Percentiles rank a stretch among this genome's conserved stretches.
These are phyloP conservation scores for Vipera ursinii DNA, from an alignment of 2,797 vertebrate genomes.

Conservation along the genomic window DNA sequence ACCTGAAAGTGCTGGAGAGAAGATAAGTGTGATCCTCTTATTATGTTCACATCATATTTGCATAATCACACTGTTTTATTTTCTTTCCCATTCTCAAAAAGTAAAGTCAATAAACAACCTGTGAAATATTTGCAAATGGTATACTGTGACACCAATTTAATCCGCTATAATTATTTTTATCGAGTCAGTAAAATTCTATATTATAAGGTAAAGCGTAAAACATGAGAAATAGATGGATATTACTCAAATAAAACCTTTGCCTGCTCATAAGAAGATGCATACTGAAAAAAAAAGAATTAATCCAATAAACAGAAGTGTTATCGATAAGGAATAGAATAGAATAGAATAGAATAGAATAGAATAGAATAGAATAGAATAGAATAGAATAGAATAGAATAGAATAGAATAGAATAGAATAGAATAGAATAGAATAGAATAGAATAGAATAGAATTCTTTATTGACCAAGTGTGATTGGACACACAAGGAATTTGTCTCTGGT, in stretches of 20 bases:
- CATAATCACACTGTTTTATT: conserved; percentile 58
- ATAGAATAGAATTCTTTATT: too few species aligned
- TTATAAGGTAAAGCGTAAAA: conserved; percentile 16
- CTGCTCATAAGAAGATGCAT: neutral
- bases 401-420: too few species aligned
- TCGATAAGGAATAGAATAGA: too few species aligned
- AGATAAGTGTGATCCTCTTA: conserved; percentile 44
- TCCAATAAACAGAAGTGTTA: neutral
- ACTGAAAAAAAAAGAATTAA: neutral
- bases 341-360: too few species aligned
- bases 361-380: too few species aligned
- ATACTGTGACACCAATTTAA: conserved; percentile 30
- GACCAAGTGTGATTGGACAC: too few species aligned
- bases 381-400: too few species aligned
- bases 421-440: too few species aligned
- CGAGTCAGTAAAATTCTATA: conserved; percentile 34
- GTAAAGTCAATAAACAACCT: conserved; percentile 43
- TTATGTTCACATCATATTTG: conserved; percentile 67
- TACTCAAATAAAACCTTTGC: conserved; percentile 10
- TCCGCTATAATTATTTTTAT: conserved; percentile 28
- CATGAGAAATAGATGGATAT: conserved; percentile 10
- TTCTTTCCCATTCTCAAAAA: conserved; percentile 36
- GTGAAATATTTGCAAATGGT: conserved; percentile 38
- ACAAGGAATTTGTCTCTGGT: too few species aligned
- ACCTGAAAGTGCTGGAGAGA: conserved; percentile 44